Evolutionary conservation across 2,888 invertebrate species (phyloP).

Genomic region (Eulithis testata): DNA sequence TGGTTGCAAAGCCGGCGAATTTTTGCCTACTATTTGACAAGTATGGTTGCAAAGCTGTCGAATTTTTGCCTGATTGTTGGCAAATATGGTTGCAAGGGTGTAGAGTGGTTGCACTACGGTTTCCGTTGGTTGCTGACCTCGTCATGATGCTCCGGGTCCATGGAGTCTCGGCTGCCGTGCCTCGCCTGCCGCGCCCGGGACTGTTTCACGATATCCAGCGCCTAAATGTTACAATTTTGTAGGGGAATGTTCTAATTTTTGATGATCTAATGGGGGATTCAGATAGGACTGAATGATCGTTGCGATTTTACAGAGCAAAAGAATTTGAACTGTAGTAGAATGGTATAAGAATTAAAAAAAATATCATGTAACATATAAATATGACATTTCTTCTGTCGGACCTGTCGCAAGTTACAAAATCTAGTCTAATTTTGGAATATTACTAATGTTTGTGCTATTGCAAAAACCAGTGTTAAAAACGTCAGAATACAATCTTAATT

Average conservation of each 20-base stretch:
- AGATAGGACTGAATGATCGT: no score
- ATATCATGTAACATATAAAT: no score
- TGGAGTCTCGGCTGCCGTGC: slow-evolving; percentile 88
- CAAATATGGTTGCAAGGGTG: background rate
- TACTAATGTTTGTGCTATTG: background rate
- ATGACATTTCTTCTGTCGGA: no score
- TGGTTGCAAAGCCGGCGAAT: slow-evolving; percentile 1
- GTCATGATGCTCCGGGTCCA: slow-evolving; percentile 87
- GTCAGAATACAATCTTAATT: background rate
- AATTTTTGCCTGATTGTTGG: background rate
- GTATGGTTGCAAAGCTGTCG: background rate
- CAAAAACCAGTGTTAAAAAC: background rate
- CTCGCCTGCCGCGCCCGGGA: slow-evolving; percentile 91
- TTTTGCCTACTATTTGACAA: background rate
- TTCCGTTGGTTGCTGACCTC: slow-evolving; percentile 83
- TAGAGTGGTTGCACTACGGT: slow-evolving; percentile 3
- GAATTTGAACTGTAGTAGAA: no score
- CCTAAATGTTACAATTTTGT: slow-evolving; percentile 78
- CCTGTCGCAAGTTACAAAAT: no score
- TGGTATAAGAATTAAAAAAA: no score
- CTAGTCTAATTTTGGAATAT: no score
- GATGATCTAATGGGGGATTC: background rate
- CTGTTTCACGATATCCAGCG: slow-evolving; percentile 96
- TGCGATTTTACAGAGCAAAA: no score
- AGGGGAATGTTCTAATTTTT: slow-evolving; percentile 38